Base-by-base conservation (phyloP, 2,888 invertebrate species). In the Campoplex capitator region DNA sequence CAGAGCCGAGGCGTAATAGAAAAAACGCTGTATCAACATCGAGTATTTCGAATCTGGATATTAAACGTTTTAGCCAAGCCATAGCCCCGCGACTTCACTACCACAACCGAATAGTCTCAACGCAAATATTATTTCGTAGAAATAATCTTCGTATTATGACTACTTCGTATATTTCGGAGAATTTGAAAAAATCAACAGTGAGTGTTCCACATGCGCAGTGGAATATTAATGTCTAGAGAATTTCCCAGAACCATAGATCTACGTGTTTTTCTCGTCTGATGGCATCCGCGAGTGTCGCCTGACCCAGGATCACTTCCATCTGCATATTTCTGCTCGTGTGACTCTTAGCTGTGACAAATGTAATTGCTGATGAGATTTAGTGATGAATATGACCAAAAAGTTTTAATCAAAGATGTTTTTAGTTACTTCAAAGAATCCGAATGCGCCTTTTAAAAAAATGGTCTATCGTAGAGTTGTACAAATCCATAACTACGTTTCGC, bases 281-380 rank as follows among this genome's bases (percentile, higher is more conserved):
- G 56, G 1, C 23, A 9, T n/a, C 9, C 9, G 23, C 23, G 6
- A 56, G 23, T 58, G 4, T 4, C 2, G 13, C 16, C 16, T 32
- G 16, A 32, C 3, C 13, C 28, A 28, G 1, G 16, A 16, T 32
- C 13, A 32, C 11, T 32, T 13, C 16, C 32, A 32, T 16, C 62
- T 13, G 58, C 28, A 23, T 4, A 13, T 13, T 42, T 48, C 16
- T 32, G 1, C 8, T 28, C 48, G 23, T 28, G n/a, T 28, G 51
- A 1, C 71, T 51, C 51, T 1, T 32, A 1, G 71, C 32, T 32
- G 51, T 71, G 32, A 18, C 51, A 16, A n/a, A 35, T 48, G 13
- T 71, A 16, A 48, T 8, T 35, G 51, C 51, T 48, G 71, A 71
- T 71, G 51, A 71, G 71, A 9, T 71, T 48, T n/a, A 28, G 7